Conservation (phyloP, 2,888 invertebrate genomes). For the Leptopilina syphax region DNA sequence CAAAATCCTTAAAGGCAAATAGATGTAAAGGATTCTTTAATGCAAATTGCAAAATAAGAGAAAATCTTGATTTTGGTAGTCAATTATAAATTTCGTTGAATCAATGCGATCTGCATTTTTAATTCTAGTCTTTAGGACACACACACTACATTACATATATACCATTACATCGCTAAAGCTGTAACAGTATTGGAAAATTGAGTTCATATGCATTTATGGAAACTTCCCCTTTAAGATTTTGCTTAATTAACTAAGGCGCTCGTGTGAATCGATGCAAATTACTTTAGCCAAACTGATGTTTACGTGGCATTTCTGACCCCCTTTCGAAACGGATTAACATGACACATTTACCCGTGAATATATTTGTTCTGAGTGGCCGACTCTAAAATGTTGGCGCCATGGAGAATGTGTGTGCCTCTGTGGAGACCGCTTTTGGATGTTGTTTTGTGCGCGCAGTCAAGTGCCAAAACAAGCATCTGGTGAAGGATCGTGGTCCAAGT, state of each 20-base stretch:
- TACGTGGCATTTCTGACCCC: background rate
- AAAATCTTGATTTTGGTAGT: too few species aligned
- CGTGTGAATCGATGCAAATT: constrained; percentile 12
- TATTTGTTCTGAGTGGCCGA: background rate
- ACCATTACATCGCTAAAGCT: too few species aligned
- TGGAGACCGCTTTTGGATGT: background rate
- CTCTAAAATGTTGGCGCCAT: constrained; percentile 21
- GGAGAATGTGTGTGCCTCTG: background rate
- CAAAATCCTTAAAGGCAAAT: too few species aligned
- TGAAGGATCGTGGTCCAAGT: constrained; percentile 36
- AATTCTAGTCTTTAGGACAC: too few species aligned
- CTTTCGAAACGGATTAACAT: background rate
- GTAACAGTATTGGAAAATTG: too few species aligned
- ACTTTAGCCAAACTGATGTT: background rate
- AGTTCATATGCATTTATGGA: background rate
- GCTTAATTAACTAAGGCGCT: background rate
- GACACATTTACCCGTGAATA: constrained; percentile 3
- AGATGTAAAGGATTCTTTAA: too few species aligned
- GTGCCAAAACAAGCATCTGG: constrained; percentile 32
- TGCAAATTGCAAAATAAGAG: too few species aligned
- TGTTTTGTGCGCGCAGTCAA: background rate
- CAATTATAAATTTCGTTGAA: too few species aligned
- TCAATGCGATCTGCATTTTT: too few species aligned
- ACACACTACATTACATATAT: too few species aligned
- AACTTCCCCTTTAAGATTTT: background rate